Percentiles rank a stretch among this genome's conserved stretches.
Conservation (phyloP, 2,113 vertebrate genomes). For the Phylloscopus trochilus region DNA sequence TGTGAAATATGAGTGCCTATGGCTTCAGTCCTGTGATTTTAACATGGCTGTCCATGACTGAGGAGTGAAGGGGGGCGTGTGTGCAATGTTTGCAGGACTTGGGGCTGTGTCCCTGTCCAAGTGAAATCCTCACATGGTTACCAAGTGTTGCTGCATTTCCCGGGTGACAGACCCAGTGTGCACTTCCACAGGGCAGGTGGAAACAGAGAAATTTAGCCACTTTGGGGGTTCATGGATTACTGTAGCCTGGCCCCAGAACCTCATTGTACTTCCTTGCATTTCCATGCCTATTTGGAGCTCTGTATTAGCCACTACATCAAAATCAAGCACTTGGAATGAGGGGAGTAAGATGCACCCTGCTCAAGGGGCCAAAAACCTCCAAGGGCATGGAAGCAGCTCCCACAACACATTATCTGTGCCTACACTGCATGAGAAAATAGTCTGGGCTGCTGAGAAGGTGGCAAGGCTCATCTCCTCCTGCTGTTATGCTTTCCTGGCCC, state of each 20-base stretch:
- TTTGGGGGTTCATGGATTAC: not conserved
- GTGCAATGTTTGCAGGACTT: not conserved
- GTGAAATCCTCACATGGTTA: not conserved
- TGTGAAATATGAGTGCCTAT: not conserved
- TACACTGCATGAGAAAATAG: not conserved
- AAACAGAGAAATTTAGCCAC: not conserved
- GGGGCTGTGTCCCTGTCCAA: not conserved
- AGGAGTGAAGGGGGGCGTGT: not conserved
- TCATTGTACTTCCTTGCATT: not conserved
- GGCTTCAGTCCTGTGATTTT: not conserved
- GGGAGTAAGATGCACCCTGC: not conserved
- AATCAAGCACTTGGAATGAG: accelerated
- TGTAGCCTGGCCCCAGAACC: not conserved
- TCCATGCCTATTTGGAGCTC: not conserved
- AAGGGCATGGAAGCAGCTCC: not conserved
- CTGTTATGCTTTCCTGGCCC: not conserved
- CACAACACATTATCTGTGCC: not conserved
- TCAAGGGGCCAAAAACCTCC: not conserved
- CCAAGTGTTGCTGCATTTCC: not conserved
- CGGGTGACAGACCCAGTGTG: not conserved
- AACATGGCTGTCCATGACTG: not conserved
- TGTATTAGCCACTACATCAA: not conserved
- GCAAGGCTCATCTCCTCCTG: not conserved
- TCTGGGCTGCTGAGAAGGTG: not conserved
- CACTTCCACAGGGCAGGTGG: not conserved